Base-by-base conservation (phyloP, 2,888 invertebrate species). In the Nomada goodeniana region DNA sequence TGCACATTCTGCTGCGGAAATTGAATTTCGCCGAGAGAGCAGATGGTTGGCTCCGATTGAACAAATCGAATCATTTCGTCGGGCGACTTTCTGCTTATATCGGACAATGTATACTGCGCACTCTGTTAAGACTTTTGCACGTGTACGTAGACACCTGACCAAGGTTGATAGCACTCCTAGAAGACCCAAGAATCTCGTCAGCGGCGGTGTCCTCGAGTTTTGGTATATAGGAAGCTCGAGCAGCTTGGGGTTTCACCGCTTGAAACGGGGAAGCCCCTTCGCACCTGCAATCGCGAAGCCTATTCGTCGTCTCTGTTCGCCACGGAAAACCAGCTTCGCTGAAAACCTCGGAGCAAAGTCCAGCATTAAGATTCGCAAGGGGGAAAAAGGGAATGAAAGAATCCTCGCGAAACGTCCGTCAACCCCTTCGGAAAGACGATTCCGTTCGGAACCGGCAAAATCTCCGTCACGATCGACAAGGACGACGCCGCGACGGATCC, bases 221-320 rank as follows among this genome's bases (percentile, higher is more conserved):
- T n/a, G n/a, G n/a, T 18, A 20, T 53, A 53, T n/a, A 18, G 52
- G 52, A 42, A 74, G 50, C 23, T n/a, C 26, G 20, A 60, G 18
- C 23, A 29, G 13, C 11, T 36, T 18, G 73, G 73, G 76, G 73
- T 76, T 76, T 76, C 76, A 50, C 73, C 50, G 50, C 18, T 13
- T 29, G 60, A 15, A 76, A 76, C 73, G 57, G 64, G 64, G 76
- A 76, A 76, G 73, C 76, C 57, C 50, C 29, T 26, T 57, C 23
- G 63, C 63, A 63, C 36, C 65, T 69, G 52, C 20, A 15, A 26
- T 52, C 13, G 29, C 52, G 53, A 70, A 71, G 20, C 60, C 50
- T 5, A 42, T 70, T 59, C n/a, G 47, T 52, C 15, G n/a, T 0
- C n/a, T 29, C 4, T 13, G 50, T 67, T 52, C 52, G 13, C 20